Evolutionary conservation across 92 coral and sea anemone species (phyloP).

Genomic region (Parazoanthus swiftii): DNA sequence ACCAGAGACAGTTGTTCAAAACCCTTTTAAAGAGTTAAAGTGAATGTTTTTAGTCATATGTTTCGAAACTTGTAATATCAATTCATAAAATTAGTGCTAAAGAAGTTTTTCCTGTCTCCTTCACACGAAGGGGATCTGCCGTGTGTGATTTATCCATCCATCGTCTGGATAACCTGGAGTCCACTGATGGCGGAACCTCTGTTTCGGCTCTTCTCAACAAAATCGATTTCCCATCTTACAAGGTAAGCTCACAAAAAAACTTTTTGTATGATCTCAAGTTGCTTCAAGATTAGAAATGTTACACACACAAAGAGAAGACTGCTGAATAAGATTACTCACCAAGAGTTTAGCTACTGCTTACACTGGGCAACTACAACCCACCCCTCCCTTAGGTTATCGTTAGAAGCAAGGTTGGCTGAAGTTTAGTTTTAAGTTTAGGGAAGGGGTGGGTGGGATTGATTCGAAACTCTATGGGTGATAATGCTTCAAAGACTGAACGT

Average conservation of each 20-base stretch:
- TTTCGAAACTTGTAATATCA: no score
- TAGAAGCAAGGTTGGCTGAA: no score
- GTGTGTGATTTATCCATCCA: slow-evolving; percentile 86
- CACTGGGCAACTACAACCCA: background rate
- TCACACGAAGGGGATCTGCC: slow-evolving; percentile 64
- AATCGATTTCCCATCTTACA: slow-evolving; percentile 79
- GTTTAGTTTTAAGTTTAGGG: no score
- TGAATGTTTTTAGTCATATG: no score
- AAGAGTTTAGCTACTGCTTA: background rate
- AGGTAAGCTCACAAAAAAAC: slow-evolving; percentile 51
- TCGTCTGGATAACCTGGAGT: slow-evolving; percentile 65
- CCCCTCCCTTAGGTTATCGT: no score
- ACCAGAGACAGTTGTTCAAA: no score
- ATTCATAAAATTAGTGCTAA: no score
- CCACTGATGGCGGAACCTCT: slow-evolving; percentile 66
- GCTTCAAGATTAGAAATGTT: no score
- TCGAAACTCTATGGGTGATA: no score
- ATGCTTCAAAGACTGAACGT: no score
- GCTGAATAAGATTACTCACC: background rate
- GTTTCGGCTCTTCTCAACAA: slow-evolving; percentile 59
- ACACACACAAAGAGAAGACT: background rate
- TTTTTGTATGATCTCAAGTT: background rate
- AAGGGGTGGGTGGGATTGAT: no score
- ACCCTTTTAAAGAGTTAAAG: no score
- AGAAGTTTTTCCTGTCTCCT: background rate